Percentiles rank a stretch among this genome's conserved stretches.
These are phyloP conservation scores for Gallinago jamesoni DNA, from an alignment of 2,113 vertebrate species.

Conservation along the genomic window DNA sequence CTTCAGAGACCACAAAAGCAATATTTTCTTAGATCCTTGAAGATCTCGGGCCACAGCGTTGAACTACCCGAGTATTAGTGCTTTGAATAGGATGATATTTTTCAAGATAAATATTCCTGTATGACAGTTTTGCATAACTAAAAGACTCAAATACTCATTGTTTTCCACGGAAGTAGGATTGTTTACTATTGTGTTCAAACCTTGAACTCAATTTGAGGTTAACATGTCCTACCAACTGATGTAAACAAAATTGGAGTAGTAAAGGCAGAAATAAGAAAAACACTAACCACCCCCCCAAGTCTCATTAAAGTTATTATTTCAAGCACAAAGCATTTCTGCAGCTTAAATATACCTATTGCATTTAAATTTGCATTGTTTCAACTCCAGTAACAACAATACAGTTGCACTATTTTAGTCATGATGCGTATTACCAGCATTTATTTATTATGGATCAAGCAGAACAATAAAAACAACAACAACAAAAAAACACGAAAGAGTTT, in stretches of 20 bases:
- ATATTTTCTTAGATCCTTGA: background rate
- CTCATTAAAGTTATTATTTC: background rate
- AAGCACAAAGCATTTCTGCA: background rate
- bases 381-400: background rate
- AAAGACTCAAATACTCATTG: background rate
- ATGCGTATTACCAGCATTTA: background rate
- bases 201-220: background rate
- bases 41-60: background rate
- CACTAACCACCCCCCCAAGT: background rate
- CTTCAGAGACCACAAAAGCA: background rate
- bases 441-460: background rate
- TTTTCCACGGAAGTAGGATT: background rate
- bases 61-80: background rate
- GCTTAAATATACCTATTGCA: background rate
- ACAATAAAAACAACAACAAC: background rate
- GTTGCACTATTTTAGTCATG: background rate
- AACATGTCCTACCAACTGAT: background rate
- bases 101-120: background rate
- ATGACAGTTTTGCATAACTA: background rate
- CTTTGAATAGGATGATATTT: background rate
- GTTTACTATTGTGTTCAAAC: background rate
- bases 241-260: background rate
- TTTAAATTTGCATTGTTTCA: background rate
- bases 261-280: background rate
- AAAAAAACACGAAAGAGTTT: background rate